Evolutionary conservation across 2,888 invertebrate genomes (phyloP), one percentile per base, ranked within the genome.

Genomic region (Campoplex nolae): DNA sequence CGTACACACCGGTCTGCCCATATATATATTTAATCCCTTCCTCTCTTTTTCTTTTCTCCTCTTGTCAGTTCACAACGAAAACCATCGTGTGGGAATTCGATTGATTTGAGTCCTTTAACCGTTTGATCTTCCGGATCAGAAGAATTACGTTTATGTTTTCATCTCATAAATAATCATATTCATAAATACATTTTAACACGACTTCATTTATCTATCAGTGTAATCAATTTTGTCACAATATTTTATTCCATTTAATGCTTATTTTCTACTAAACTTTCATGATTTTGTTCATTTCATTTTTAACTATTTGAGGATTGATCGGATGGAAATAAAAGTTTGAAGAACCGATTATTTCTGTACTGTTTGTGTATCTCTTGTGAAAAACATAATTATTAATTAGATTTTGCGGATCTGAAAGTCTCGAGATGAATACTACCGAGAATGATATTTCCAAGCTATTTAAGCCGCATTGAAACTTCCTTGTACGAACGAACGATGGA

Each of bases 11-110:
- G 45, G 67, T 67, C 32, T 68, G 28, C 56, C 18, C 56, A 45
- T 70, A 16, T 42, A 70, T 58, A 32, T 62, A 62, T 62, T 32
- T 58, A 42, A 70, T 70, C 65, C 54, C 56, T 74, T 23, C 42
- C 18, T 32, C n/a, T n/a, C 28, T 56, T 54, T 54, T 45, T 81
- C 45, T 58, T 73, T 78, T 78, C 28, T 68, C 65, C 70, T 42
- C 77, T 23, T 78, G 68, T 16, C 13, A 32, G 58, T 54, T 68
- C 58, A 67, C 45, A 67, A n/a, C 75, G 82, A 45, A 79, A 74
- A 79, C 58, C 67, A 77, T 73, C 73, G 58, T 81, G 71, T 80
- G 73, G 83, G 81, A 81, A 84, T 81, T 84, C 77, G 76, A 81
- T 86, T 80, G 79, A 83, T 79, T 79, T 62, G 51, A 16, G 71